phyloP scores from a whole-genome alignment of 1,140 invertebrate genomes.

The Stenopsyche tienmushanensis region DNA sequence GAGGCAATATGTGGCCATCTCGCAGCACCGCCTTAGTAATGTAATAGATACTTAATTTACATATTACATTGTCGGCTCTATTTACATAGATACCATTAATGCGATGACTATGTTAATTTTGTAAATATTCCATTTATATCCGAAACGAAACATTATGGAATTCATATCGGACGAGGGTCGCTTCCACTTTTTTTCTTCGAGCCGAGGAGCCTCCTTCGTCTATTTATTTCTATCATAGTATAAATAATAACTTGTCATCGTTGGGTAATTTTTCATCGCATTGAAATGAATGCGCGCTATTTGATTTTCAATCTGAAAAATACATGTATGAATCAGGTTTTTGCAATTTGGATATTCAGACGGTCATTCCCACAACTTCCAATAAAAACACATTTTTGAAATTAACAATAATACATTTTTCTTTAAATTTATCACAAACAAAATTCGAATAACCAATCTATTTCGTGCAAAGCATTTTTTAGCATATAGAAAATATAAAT shows the following conservation, averaged over 20 bases:
- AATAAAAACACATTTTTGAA: no score
- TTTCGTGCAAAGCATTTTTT: no score
- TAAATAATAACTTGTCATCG: no score
- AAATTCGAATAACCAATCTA: no score
- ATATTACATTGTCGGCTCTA: slow-evolving; percentile 2
- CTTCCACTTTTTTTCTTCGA: neutral
- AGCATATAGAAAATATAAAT: no score
- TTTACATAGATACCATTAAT: slow-evolving; percentile 5
- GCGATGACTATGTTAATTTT: neutral
- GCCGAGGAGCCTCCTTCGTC: neutral
- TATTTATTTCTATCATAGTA: neutral
- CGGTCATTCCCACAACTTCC: no score
- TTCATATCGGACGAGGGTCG: neutral
- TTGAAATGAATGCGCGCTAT: neutral
- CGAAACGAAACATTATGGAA: neutral
- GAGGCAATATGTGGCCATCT: slow-evolving; percentile 4
- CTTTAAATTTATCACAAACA: no score
- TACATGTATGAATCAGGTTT: no score
- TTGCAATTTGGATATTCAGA: no score
- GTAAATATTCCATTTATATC: neutral
- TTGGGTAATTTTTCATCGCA: no score
- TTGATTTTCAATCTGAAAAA: neutral
- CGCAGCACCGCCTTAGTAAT: neutral
- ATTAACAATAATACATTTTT: no score
- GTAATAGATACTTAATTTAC: slow-evolving; percentile 14